Conservation (phyloP, 2,797 vertebrate species). For the Pipistrellus kuhlii region DNA sequence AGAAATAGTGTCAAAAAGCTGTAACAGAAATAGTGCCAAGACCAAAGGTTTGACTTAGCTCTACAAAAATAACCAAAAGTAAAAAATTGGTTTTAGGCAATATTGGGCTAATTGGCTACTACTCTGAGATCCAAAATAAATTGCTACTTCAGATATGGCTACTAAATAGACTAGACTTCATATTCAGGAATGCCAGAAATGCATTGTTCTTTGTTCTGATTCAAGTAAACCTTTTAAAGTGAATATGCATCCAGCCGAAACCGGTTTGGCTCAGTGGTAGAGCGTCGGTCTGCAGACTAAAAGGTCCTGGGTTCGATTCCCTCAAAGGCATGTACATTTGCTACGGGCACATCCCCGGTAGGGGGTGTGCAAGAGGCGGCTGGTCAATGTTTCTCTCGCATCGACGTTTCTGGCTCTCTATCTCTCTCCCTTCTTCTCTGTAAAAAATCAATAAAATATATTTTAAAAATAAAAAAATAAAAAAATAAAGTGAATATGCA, state of each 20-base stretch:
- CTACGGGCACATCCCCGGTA: too few relatives aligned
- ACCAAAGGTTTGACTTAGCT: constrained; percentile 33
- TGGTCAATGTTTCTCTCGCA: too few relatives aligned
- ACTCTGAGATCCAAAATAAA: constrained; percentile 45
- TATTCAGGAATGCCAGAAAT: background rate
- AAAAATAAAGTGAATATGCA: background rate
- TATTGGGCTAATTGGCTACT: constrained; percentile 5
- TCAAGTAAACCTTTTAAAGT: constrained; percentile 5
- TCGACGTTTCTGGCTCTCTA: too few relatives aligned
- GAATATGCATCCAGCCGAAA: background rate
- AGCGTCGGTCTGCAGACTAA: too few relatives aligned
- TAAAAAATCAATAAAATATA: too few relatives aligned
- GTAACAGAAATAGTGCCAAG: constrained; percentile 62
- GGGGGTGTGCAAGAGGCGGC: too few relatives aligned
- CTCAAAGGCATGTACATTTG: too few relatives aligned
- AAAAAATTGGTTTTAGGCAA: constrained; percentile 32
- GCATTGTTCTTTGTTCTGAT: background rate
- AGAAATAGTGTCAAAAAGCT: constrained; percentile 63
- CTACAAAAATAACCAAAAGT: constrained; percentile 44
- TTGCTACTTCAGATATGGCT: background rate
- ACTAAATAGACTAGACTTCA: constrained; percentile 51
- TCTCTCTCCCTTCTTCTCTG: too few relatives aligned
- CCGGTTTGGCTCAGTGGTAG: too few relatives aligned
- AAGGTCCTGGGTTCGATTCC: too few relatives aligned
- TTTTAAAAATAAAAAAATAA: too few relatives aligned